Conservation (phyloP, 2,888 invertebrate genomes). For the Sympetrum striolatum region DNA sequence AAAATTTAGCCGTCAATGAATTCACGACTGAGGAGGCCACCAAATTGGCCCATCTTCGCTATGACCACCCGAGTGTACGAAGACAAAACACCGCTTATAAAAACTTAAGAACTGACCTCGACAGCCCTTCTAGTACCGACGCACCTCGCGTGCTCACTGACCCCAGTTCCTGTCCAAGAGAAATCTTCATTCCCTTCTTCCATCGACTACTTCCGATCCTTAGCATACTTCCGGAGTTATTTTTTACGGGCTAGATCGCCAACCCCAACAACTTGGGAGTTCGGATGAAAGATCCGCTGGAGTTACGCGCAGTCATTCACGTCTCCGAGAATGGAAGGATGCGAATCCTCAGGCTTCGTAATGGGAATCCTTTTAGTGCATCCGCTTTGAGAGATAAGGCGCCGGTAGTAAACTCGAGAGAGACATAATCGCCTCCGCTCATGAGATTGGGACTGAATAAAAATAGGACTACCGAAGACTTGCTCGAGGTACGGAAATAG, state of each 20-base stretch:
- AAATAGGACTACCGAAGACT: no score
- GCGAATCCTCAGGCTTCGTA: no score
- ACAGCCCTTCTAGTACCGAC: neutral
- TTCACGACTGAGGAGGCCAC: neutral
- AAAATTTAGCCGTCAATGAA: neutral
- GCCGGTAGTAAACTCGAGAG: no score
- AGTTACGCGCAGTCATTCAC: neutral
- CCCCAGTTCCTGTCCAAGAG: conserved; percentile 23
- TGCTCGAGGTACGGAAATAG: neutral
- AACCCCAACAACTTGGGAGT: neutral
- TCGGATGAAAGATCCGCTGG: neutral
- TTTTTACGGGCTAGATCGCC: neutral
- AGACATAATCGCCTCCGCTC: no score
- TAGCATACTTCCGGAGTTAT: neutral
- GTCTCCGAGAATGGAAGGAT: neutral
- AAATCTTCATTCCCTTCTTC: conserved; percentile 2
- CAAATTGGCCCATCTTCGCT: neutral
- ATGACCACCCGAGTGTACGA: neutral
- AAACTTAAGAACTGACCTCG: neutral
- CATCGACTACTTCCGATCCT: neutral
- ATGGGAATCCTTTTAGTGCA: no score
- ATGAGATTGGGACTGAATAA: no score
- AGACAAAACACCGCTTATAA: neutral
- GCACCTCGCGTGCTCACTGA: neutral
- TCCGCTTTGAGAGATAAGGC: no score